phyloP scores from a whole-genome alignment of 2,797 vertebrate species.

The Hydrolagus colliei region DNA sequence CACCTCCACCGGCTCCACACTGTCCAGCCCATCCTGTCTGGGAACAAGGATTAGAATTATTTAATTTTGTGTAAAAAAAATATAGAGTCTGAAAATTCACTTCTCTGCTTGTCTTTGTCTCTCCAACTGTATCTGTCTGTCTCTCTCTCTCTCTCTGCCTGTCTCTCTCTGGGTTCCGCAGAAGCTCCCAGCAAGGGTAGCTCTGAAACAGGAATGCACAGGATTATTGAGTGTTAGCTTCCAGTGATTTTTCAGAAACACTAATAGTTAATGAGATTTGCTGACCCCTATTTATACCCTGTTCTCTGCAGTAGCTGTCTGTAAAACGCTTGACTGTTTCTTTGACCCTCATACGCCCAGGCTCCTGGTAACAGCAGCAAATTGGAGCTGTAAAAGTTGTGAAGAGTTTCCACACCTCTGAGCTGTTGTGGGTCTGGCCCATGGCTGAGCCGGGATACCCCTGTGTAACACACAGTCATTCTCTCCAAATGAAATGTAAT shows the following conservation, averaged over 20 bases:
- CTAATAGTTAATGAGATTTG: conserved; percentile 46
- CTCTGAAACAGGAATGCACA: conserved; percentile 43
- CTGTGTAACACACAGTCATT: not conserved
- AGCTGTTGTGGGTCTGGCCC: conserved; percentile 68
- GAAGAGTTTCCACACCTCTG: conserved; percentile 56
- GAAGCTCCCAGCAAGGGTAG: not conserved
- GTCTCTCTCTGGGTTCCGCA: not conserved
- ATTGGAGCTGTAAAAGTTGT: conserved; percentile 67
- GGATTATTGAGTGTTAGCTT: conserved; percentile 55
- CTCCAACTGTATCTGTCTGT: not conserved
- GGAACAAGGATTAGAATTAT: not conserved
- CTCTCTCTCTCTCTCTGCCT: not conserved
- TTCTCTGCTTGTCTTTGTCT: conserved; percentile 30
- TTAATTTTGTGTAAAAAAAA: not conserved
- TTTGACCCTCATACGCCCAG: conserved; percentile 64
- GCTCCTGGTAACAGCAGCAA: conserved; percentile 68
- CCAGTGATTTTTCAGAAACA: conserved; percentile 52
- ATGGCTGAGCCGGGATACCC: conserved; percentile 49
- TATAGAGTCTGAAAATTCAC: conserved; percentile 29
- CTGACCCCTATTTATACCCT: conserved; percentile 69
- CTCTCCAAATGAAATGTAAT: not conserved
- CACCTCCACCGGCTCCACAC: conserved; percentile 68
- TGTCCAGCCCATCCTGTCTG: conserved; percentile 60
- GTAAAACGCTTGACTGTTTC: conserved; percentile 63
- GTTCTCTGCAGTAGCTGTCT: conserved; percentile 57